A percentile compares a stretch with the other conserved stretches of the same genome.
These are phyloP conservation scores for Apostichopus californicus DNA, from an alignment of 35 echinoderm and acorn worm genomes.

Conservation along the genomic window DNA sequence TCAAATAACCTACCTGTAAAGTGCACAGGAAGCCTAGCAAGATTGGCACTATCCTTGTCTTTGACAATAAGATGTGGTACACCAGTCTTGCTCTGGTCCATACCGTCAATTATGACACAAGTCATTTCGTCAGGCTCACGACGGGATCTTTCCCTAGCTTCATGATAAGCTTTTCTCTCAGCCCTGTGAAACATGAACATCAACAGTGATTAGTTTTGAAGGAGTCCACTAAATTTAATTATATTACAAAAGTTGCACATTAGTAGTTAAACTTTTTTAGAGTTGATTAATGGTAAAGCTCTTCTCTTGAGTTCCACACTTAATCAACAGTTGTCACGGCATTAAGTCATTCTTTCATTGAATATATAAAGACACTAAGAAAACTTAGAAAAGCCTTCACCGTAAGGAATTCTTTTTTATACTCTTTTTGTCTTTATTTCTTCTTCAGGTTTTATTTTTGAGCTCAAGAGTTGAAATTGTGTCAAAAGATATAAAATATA, in stretches of 20 bases:
- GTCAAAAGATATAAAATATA: no score
- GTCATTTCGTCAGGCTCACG: constrained; percentile 53
- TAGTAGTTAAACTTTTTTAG: background rate
- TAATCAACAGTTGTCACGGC: background rate
- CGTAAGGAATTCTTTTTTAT: no score
- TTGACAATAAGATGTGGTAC: constrained; percentile 54
- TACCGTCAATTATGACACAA: constrained; percentile 60
- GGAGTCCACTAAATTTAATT: background rate
- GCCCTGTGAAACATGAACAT: background rate
- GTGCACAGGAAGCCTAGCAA: constrained; percentile 49
- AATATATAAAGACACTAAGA: no score
- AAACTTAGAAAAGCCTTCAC: no score
- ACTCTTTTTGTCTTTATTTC: no score
- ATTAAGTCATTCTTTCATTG: background rate
- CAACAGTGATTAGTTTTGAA: background rate
- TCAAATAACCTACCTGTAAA: constrained; percentile 42
- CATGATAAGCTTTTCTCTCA: constrained; percentile 57
- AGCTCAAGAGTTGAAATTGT: no score
- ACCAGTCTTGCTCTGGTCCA: constrained; percentile 68
- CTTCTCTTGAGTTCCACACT: background rate
- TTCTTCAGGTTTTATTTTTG: no score
- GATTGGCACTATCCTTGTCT: constrained; percentile 47
- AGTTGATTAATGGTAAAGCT: background rate
- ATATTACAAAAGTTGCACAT: background rate
- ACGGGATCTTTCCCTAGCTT: constrained; percentile 52